Evolutionary conservation across 2,888 invertebrate species (phyloP).

Genomic region (Diarsia rubi): DNA sequence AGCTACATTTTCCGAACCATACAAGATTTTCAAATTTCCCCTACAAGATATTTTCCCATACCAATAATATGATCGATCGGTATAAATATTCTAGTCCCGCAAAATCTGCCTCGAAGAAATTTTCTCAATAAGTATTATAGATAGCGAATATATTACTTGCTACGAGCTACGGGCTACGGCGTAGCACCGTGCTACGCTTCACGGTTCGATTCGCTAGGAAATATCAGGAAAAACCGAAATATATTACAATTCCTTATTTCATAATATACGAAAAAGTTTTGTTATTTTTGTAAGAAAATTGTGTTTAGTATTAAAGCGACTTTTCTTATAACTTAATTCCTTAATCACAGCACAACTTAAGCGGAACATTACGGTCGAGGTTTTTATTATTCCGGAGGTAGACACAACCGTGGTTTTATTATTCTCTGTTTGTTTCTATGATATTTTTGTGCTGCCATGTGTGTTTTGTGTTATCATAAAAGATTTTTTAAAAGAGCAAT

Average conservation of each 20-base stretch:
- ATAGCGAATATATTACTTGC: conserved; percentile 51
- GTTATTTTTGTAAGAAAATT: conserved; percentile 49
- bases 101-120: conserved; percentile 42
- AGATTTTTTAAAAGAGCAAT: not conserved
- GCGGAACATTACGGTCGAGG: conserved; percentile 43
- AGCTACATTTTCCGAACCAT: not conserved
- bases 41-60: conserved; percentile 25
- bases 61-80: conserved; percentile 34
- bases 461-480: conserved; percentile 12
- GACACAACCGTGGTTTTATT: conserved; percentile 41
- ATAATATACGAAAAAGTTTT: conserved; percentile 28
- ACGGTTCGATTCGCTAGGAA: conserved; percentile 54
- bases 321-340: conserved; percentile 40
- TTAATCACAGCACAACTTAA: conserved; percentile 52
- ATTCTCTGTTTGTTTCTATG: conserved; percentile 3
- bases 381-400: conserved; percentile 46
- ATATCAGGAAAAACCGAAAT: conserved; percentile 50
- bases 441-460: conserved; percentile 20
- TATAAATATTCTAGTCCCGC: conserved; percentile 43
- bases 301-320: conserved; percentile 48
- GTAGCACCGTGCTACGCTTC: conserved; percentile 55
- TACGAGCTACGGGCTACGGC: conserved; percentile 56
- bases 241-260: conserved; percentile 50
- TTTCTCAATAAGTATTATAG: conserved; percentile 44
- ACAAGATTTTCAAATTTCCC: conserved; percentile 34